Evolutionary conservation across 2,797 vertebrate genomes (phyloP).

Genomic region (Bovichtus variegatus): DNA sequence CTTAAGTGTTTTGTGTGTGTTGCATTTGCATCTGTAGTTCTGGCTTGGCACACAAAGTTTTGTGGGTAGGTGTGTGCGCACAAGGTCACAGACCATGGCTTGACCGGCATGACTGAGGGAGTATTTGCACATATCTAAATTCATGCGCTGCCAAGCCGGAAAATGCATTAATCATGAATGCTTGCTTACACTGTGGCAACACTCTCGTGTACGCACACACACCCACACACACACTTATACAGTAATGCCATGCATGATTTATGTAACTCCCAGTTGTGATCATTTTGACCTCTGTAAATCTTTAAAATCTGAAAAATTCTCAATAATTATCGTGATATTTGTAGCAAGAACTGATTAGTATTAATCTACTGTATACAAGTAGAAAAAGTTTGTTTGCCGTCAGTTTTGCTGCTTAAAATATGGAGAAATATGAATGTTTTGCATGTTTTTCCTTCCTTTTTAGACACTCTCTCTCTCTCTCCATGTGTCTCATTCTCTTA

Average conservation of each 20-base stretch:
- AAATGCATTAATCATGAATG: slow-evolving; percentile 72
- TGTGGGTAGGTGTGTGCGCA: slow-evolving; percentile 15
- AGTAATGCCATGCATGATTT: slow-evolving; percentile 42
- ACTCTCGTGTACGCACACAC: slow-evolving; percentile 4
- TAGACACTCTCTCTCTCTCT: background rate
- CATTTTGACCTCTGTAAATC: slow-evolving; percentile 38
- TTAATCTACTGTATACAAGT: background rate
- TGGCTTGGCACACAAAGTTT: slow-evolving; percentile 5
- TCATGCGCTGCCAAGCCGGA: slow-evolving; percentile 22
- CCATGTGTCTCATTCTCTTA: background rate
- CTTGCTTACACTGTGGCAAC: slow-evolving; percentile 30
- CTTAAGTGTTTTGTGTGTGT: background rate
- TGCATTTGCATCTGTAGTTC: slow-evolving; percentile 11
- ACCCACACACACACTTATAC: slow-evolving; percentile 12
- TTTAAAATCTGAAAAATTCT: slow-evolving; percentile 17
- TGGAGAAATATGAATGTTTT: slow-evolving; percentile 4
- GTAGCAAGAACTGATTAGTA: background rate
- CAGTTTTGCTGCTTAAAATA: slow-evolving; percentile 9
- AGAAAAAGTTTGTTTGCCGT: slow-evolving; percentile 6
- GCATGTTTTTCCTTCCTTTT: background rate
- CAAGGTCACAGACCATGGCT: slow-evolving; percentile 46
- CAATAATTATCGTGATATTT: background rate
- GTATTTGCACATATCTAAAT: slow-evolving; percentile 60
- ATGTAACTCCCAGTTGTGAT: slow-evolving; percentile 23
- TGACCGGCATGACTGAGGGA: slow-evolving; percentile 36